Evolutionary conservation across 2,113 vertebrate genomes (phyloP), one percentile per base, ranked within the genome.

Genomic region (Caranx ignobilis): DNA sequence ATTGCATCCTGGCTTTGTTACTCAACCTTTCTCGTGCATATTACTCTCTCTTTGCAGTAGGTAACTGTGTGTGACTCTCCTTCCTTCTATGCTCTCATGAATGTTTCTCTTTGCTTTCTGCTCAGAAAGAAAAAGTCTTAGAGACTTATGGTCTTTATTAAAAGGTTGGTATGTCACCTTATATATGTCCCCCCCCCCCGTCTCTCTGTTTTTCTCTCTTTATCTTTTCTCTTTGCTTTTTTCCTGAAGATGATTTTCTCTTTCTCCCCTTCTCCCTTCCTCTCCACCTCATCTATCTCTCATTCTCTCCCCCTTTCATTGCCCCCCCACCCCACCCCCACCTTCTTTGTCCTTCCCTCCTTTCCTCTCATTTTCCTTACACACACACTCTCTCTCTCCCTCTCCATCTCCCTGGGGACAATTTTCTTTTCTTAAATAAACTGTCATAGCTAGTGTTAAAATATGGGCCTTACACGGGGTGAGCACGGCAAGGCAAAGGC

Each of bases 381-480:
- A 34, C 61, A 55, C 31, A 34, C 56, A 10, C 18, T 1, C 34
- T 65, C 88, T 35, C 87, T 67, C 82, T 32, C 81, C 47, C 86
- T 83, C 86, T 89, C 87, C 81, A 94, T 96, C 95, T 96, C 96
- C 96, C 95, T 95, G 94, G 96, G 98, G 97, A 98, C 98, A 99
- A 99, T 99, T 99, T 99, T 99, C 98, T 98, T 98, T 99, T 98
- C 97, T 98, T 99, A 99, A 99, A 99, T 99, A 99, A 99, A 99
- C 97, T 99, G 98, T 99, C 98, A 99, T 96, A 87, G 96, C 96
- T 96, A 96, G 96, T 97, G 96, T 97, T 99, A 99, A 99, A 99
- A 98, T 99, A 99, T 99, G 96, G 96, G 97, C 96, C 95, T 95
- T 95, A 88, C 95, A 96, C 93, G 93, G 96, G 95, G 96, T 69